Evolutionary conservation across 1,140 invertebrate species (phyloP).

Genomic region (Zaprionus vittiger): DNA sequence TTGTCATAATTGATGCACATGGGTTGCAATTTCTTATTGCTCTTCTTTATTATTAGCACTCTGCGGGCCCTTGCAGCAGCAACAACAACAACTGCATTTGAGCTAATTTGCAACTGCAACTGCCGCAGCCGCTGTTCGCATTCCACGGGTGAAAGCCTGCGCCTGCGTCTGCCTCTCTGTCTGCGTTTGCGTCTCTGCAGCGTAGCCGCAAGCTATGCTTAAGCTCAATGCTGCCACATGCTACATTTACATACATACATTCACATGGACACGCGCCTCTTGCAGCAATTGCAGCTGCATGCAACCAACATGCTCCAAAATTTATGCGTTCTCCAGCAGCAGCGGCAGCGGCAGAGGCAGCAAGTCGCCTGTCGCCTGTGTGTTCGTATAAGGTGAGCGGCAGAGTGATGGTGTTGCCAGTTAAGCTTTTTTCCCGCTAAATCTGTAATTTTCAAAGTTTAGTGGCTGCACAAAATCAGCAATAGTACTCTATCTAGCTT

Average conservation of each 20-base stretch:
- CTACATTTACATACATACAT: slow-evolving; percentile 54
- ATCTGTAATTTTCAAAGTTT: no score
- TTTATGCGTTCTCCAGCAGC: slow-evolving; percentile 60
- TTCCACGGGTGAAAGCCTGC: slow-evolving; percentile 74
- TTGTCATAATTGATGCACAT: slow-evolving; percentile 71
- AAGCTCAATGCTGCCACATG: slow-evolving; percentile 22
- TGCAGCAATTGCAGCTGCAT: slow-evolving; percentile 39
- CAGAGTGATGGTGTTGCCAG: not conserved
- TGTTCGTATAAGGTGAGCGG: slow-evolving; percentile 32
- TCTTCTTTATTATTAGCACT: slow-evolving; percentile 45
- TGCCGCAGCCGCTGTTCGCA: slow-evolving; percentile 56
- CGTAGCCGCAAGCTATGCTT: slow-evolving; percentile 3
- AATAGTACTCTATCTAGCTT: no score
- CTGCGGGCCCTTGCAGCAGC: slow-evolving; percentile 16
- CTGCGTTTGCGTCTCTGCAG: no score
- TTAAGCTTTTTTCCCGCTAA: no score
- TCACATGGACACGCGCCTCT: slow-evolving; percentile 55
- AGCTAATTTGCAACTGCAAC: slow-evolving; percentile 59
- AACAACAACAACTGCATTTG: slow-evolving; percentile 55
- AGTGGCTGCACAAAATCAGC: no score
- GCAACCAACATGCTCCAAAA: slow-evolving; percentile 62
- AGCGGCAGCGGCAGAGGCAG: not conserved
- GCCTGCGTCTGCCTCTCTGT: slow-evolving; percentile 2
- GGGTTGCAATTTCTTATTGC: slow-evolving; percentile 56
- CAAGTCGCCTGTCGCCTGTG: slow-evolving; percentile 4